Base-by-base conservation (phyloP, 2,888 invertebrate genomes). In the Neocrepidodera transversa region DNA sequence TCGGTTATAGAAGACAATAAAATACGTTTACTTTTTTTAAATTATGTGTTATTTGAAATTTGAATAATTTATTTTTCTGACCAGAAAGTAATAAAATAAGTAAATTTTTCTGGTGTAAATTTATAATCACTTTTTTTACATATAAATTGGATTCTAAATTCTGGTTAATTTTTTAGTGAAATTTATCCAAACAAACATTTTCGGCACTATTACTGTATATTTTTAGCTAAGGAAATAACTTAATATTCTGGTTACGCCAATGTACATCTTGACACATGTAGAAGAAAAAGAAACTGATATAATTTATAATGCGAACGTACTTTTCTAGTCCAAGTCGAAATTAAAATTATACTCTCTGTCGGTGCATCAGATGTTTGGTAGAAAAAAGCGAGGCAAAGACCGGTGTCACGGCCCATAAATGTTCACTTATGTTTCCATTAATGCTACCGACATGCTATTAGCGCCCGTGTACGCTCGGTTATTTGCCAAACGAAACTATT, bases 341-440 rank as follows among this genome's bases (percentile, higher is more conserved):
- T 68, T 65, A 66, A 65, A 67, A 65, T 65, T 63, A 59, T 47
- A 18, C 60, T 58, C 60, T 58, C 50, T 68, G 67, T 73, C 71
- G 74, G 74, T 72, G 67, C 71, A 75, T 76, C 74, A 73, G 74
- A 76, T 76, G 73, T 73, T n/a, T 65, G 58, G 57, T 48, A 53
- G 60, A 69, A 72, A n/a, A 71, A 71, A 66, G 64, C 69, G 62
- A 69, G 11, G 70, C 68, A 67, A 70, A 67, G 71, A 78, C 79
- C 80, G 80, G 79, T 77, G 80, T 79, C 72, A 77, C 79, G 80
- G 73, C 69, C 74, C 79, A 80, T 80, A 80, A 80, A 79, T 75
- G 73, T 77, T 79, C 76, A 78, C 79, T 79, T 80, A 80, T 80
- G 80, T 79, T 80, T 79, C 78, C 78, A 80, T 80, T 80, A 80